Percentiles rank a stretch among this genome's conserved stretches.
Evolutionary conservation across 2,888 invertebrate genomes (phyloP).

Genomic region (Neoaliturus tenellus): DNA sequence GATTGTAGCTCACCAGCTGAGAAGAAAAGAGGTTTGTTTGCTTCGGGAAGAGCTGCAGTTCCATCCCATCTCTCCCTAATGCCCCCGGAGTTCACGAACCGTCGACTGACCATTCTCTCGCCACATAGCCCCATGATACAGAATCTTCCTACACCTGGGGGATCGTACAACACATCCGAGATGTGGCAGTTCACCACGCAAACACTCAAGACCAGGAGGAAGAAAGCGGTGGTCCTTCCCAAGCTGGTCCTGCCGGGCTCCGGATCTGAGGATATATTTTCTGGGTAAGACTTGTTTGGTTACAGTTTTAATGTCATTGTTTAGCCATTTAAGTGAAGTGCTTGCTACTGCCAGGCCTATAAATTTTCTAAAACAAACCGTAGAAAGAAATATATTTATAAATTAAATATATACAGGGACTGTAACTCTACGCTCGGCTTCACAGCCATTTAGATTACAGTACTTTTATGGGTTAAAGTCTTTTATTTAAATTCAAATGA

Average conservation of each 20-base stretch:
- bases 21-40: constrained; percentile 80
- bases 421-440: too few relatives aligned
- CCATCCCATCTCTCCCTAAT: constrained; percentile 84
- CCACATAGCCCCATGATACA: constrained; percentile 85
- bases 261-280: constrained; percentile 81
- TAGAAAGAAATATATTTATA: too few relatives aligned
- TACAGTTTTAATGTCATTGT: too few relatives aligned
- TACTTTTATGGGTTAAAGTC: too few relatives aligned
- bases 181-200: constrained; percentile 68
- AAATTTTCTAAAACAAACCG: too few relatives aligned
- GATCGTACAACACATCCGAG: constrained; percentile 65
- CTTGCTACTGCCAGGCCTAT: too few relatives aligned
- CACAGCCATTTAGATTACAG: too few relatives aligned
- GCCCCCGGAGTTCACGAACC: constrained; percentile 78
- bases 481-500: too few relatives aligned
- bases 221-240: constrained; percentile 84
- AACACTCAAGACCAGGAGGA: constrained; percentile 79
- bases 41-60: constrained; percentile 70
- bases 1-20: constrained; percentile 78
- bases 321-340: too few relatives aligned
- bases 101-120: constrained; percentile 86
- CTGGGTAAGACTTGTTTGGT: constrained; percentile 77
- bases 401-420: too few relatives aligned
- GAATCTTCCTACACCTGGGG: constrained; percentile 76
- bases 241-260: constrained; percentile 85